Evolutionary conservation across 2,888 invertebrate species (phyloP), one percentile per base, ranked within the genome.

Genomic region (Hypolimnas misippus): DNA sequence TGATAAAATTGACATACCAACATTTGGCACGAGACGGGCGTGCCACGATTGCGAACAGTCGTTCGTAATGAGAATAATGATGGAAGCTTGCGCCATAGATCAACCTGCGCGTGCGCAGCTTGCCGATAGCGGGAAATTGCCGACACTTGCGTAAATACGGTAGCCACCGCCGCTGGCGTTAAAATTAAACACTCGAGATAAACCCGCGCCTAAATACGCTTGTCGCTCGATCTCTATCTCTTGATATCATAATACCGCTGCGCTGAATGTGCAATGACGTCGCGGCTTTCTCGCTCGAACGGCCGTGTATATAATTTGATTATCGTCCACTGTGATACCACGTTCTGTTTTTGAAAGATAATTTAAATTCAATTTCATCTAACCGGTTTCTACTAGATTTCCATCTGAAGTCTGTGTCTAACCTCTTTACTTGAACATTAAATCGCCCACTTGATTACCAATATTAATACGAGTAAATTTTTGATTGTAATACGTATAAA

Each of bases 21-120:
- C 73, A 75, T 49, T 78, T 79, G 79, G 75, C 72, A 66, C 73
- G 29, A 49, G 73, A 68, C 75, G 70, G 76, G 81, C 77, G 78
- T 81, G 81, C 80, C 76, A 79, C 78, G 79, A 82, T 79, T 79
- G 78, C 76, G 70, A 78, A 79, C 82, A 78, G 77, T 77, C 78
- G 80, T 75, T 79, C 77, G 82, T 84, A 87, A 86, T 87, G 83
- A 84, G 83, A 85, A 86, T 88, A 88, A 86, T 85, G 88, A 90
- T 87, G 83, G 86, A 84, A 84, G 76, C 79, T 87, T 87, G 82
- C 86, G 84, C 82, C 85, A 86, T 78, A 81, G 78, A 83, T 81
- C 83, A 78, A 78, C 76, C 70, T 70, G 79, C 85, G 86, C 86
- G 88, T 83, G 86, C 85, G 77, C 81, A 56, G 83, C 76, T 75